phyloP scores from a whole-genome alignment of 2,888 invertebrate species.

The Busseola fusca region DNA sequence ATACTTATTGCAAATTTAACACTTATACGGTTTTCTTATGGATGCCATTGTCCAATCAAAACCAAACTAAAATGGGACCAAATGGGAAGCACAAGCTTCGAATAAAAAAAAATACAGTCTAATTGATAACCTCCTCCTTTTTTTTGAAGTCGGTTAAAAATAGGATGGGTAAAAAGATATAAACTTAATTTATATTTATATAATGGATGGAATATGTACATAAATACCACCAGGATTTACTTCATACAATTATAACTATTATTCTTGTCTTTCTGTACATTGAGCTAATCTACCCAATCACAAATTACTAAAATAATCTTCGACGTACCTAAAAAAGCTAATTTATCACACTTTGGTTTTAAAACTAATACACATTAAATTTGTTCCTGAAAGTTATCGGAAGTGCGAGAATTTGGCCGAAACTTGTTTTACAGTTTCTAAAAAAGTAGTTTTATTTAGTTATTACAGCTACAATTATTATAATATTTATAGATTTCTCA shows the following conservation, averaged over 20 bases:
- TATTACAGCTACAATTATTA: constrained; percentile 41
- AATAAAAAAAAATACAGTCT: no score
- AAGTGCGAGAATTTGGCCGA: constrained; percentile 58
- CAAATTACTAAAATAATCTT: constrained; percentile 58
- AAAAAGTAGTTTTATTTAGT: constrained; percentile 24
- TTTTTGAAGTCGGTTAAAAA: no score
- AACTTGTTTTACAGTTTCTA: constrained; percentile 50
- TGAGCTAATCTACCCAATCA: constrained; percentile 69
- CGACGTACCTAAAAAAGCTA: constrained; percentile 66
- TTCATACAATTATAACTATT: constrained; percentile 53
- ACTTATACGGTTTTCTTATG: no score
- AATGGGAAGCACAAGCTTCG: no score
- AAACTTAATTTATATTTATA: constrained; percentile 42
- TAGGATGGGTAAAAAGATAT: constrained; percentile 9
- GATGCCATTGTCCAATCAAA: no score
- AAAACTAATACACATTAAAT: constrained; percentile 59
- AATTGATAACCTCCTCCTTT: no score
- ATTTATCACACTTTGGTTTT: constrained; percentile 74
- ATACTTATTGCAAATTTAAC: no score
- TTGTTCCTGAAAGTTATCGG: constrained; percentile 38
- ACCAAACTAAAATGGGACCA: no score
- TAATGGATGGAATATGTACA: constrained; percentile 65
- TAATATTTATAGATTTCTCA: constrained; percentile 66
- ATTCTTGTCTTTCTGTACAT: constrained; percentile 71
- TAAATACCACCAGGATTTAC: constrained; percentile 50